phyloP scores from a whole-genome alignment of 2,888 invertebrate genomes.

The Ditylenchus weischeri region DNA sequence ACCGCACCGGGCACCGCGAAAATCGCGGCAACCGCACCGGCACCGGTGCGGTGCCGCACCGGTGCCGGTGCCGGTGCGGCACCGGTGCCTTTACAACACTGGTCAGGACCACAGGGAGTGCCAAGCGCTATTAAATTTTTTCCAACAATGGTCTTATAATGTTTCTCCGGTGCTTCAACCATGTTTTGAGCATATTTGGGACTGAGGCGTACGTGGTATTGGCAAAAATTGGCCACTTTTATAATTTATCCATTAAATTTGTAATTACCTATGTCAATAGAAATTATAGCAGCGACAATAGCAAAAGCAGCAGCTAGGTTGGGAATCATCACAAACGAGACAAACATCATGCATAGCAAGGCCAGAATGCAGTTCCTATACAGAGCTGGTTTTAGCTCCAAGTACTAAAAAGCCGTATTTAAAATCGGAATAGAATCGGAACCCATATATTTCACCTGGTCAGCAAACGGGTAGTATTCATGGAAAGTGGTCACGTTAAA shows the following conservation, averaged over 20 bases:
- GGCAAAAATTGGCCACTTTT: too few species aligned
- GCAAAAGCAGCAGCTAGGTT: conserved; percentile 83
- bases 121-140: too few species aligned
- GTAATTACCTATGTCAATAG: conserved; percentile 52
- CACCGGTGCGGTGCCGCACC: too few species aligned
- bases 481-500: conserved; percentile 87
- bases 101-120: too few species aligned
- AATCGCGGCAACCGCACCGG: too few species aligned
- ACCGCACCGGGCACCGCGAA: too few species aligned
- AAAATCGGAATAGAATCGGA: background rate
- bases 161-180: too few species aligned
- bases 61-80: too few species aligned
- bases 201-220: too few species aligned
- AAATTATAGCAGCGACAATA: conserved; percentile 86
- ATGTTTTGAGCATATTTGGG: too few species aligned
- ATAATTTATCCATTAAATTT: background rate
- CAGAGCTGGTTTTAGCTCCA: conserved; percentile 55
- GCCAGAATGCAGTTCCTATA: conserved; percentile 76
- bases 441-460: conserved; percentile 61
- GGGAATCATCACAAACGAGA: conserved; percentile 87
- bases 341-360: conserved; percentile 85
- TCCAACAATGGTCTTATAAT: too few species aligned
- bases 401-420: conserved; percentile 41
- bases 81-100: too few species aligned
- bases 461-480: conserved; percentile 92